Evolutionary conservation across 2,113 vertebrate genomes (phyloP), one percentile per base, ranked within the genome.

Genomic region (Scomber japonicus): DNA sequence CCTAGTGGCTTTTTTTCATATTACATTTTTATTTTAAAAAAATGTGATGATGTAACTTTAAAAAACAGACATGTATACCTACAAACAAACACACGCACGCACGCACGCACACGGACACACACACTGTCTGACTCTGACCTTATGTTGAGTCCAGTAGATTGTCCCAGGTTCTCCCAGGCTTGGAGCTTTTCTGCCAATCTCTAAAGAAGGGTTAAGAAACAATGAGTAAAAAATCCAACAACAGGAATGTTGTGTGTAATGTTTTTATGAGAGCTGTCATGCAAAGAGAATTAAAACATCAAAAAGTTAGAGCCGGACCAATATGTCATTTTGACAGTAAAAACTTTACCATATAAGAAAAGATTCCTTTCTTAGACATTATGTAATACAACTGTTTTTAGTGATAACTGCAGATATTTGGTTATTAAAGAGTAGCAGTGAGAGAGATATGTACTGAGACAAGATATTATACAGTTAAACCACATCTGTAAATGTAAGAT

Each of bases 151-250:
- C 97, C 97, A 40, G 95, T 96, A 45, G 84, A 95, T 76, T 97
- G 96, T 4, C 97, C 96, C 78, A 98, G 86, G 53, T 93, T 97
- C 86, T 98, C 97, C 98, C 98, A 99, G 82, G 91, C 93, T 72
- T 96, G 94, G 49, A 99, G 87, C 82, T 96, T 97, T 55, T 91
- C 92, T 50, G 92, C 76, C 65, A 97, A 85, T 88, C 94, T 97
- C 98, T 99, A 40, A 1, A 40, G 71, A 46, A 81, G 49, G 69
- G 31, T 21, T 4, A 68, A 73, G 19, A 70, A 46, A 71, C 49
- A 69, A 62, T 4, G 40, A 5, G 7, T 35, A 53, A 56, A 4
- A 13, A 19, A 10, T 64, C 10, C 16, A 1, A 10, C 6, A 16
- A 8, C 24, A 44, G 16, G 9, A 15, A 11, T 27, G 24, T 27